Evolutionary conservation across 1,140 invertebrate genomes (phyloP).

Genomic region (Phthorimaea operculella): DNA sequence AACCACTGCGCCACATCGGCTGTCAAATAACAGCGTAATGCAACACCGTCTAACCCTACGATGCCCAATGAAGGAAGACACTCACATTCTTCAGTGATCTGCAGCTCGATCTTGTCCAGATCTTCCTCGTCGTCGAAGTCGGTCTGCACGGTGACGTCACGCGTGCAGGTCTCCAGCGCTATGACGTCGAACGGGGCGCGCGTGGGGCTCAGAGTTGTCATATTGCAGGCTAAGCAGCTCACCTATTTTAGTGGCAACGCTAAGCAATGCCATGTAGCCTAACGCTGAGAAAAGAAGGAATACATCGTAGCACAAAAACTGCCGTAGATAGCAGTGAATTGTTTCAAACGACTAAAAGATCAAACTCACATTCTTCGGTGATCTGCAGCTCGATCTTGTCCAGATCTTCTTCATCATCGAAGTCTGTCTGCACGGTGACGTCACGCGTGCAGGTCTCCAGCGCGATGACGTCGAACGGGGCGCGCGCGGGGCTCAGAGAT

Average conservation of each 20-base stretch:
- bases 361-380: conserved; percentile 53
- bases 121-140: conserved; percentile 59
- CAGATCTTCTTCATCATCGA: conserved; percentile 55
- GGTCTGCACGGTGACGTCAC: conserved; percentile 58
- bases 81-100: conserved; percentile 59
- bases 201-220: conserved; percentile 32
- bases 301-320: no score
- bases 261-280: no score
- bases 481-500: conserved; percentile 36
- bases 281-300: no score
- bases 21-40: no score
- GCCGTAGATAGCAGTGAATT: no score
- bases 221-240: no score
- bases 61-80: no score
- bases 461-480: conserved; percentile 54
- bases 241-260: no score
- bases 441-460: conserved; percentile 53
- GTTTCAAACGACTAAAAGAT: no score
- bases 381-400: conserved; percentile 61
- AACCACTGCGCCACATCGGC: no score
- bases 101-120: conserved; percentile 57
- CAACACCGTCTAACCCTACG: no score
- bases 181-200: conserved; percentile 54
- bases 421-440: conserved; percentile 58
- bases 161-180: conserved; percentile 51